These are phyloP conservation scores for Saccopteryx bilineata DNA, from an alignment of 2,113 vertebrate genomes.

Conservation along the genomic window DNA sequence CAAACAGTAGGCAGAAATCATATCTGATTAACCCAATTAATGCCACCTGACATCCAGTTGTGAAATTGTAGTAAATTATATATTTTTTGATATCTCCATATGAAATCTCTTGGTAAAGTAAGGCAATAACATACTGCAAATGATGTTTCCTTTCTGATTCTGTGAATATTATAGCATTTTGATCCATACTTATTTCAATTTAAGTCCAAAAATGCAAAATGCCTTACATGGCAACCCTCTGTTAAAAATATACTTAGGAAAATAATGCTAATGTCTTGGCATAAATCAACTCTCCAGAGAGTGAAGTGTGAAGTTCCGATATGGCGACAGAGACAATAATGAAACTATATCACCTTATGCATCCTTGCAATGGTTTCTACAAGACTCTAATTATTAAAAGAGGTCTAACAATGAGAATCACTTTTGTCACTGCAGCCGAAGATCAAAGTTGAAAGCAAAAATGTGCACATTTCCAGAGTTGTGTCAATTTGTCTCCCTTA, in stretches of 20 bases:
- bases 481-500: background rate
- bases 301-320: slow-evolving; percentile 21
- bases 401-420: background rate
- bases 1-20: slow-evolving; percentile 54
- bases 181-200: background rate
- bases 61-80: slow-evolving; percentile 64
- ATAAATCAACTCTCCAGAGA: slow-evolving; percentile 52
- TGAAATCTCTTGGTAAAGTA: slow-evolving; percentile 23
- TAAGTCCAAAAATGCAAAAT: slow-evolving; percentile 8
- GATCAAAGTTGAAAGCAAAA: slow-evolving; percentile 32
- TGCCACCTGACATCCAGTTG: slow-evolving; percentile 77
- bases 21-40: slow-evolving; percentile 69
- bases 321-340: background rate
- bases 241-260: slow-evolving; percentile 43
- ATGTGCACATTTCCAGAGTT: background rate
- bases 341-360: background rate
- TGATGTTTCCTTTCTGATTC: background rate
- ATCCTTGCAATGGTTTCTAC: background rate
- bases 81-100: background rate
- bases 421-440: background rate
- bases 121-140: background rate
- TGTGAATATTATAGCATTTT: background rate
- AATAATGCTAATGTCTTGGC: slow-evolving; percentile 54
- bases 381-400: background rate
- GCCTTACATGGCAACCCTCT: background rate